A percentile compares a stretch with the other conserved stretches of the same genome.
Evolutionary conservation across 53 echinoderm and acorn worm species (phyloP).

Genomic region (Luidia sarsii): DNA sequence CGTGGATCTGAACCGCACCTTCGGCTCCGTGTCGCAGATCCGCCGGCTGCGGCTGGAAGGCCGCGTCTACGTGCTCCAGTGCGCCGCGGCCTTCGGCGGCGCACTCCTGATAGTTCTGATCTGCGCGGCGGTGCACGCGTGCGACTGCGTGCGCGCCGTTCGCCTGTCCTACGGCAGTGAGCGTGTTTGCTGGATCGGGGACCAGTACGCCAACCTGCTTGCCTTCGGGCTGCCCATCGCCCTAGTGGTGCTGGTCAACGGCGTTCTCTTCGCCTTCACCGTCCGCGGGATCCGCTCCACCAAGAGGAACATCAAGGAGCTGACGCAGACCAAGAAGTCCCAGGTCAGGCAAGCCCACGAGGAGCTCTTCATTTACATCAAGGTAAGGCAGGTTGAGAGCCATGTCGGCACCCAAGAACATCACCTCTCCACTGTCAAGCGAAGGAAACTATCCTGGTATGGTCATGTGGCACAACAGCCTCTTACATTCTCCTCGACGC

Average conservation of each 20-base stretch:
- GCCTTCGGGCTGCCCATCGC: conserved; percentile 63
- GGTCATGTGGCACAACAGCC: too few relatives aligned
- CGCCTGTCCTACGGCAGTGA: conserved; percentile 49
- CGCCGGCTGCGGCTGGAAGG: not conserved
- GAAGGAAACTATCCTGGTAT: too few relatives aligned
- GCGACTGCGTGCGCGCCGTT: conserved; percentile 46
- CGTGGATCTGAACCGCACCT: conserved; percentile 56
- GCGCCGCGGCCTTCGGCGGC: conserved; percentile 44
- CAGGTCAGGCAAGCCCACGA: not conserved
- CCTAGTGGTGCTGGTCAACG: conserved; percentile 42
- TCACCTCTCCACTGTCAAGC: too few relatives aligned
- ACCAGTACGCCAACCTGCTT: conserved; percentile 46
- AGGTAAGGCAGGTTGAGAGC: conserved; percentile 12
- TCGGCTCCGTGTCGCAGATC: conserved; percentile 27
- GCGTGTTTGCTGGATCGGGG: conserved; percentile 62
- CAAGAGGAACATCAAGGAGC: not conserved
- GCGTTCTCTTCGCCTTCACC: conserved; percentile 44
- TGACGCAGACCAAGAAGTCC: not conserved
- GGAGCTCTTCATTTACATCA: conserved; percentile 39
- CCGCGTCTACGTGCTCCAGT: not conserved
- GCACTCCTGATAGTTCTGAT: conserved; percentile 42
- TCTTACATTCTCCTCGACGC: too few relatives aligned
- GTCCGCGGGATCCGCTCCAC: conserved; percentile 43
- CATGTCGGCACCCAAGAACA: too few relatives aligned
- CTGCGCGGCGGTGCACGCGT: conserved; percentile 58